Conservation (phyloP, 2,888 invertebrate species). For the Calliphora vomitoria region DNA sequence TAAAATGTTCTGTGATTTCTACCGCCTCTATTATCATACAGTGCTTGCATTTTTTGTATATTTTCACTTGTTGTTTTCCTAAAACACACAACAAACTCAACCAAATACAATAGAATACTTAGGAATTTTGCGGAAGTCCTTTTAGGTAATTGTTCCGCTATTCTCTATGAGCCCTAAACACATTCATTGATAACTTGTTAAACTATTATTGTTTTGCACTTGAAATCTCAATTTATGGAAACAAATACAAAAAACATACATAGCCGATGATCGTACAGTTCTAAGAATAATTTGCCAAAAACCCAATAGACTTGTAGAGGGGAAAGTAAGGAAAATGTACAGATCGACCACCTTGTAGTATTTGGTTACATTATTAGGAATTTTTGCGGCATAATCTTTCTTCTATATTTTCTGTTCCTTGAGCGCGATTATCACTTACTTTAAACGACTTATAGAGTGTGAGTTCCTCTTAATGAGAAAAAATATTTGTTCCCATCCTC, state of each 20-base stretch:
- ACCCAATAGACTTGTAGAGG: neutral
- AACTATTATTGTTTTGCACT: constrained; percentile 72
- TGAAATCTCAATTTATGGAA: constrained; percentile 65
- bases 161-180: constrained; percentile 40
- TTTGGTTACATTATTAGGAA: constrained; percentile 71
- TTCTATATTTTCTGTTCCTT: constrained; percentile 27
- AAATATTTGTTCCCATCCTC: constrained; percentile 57
- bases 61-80: constrained; percentile 26
- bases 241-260: constrained; percentile 4
- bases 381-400: constrained; percentile 70
- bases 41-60: constrained; percentile 1
- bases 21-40: constrained; percentile 42
- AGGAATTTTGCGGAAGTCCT: constrained; percentile 74
- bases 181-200: constrained; percentile 73
- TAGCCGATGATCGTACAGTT: constrained; percentile 26
- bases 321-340: neutral
- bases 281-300: constrained; percentile 56
- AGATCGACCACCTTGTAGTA: constrained; percentile 71
- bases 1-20: constrained; percentile 62
- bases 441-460: constrained; percentile 72
- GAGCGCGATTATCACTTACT: constrained; percentile 71
- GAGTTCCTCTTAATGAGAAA: constrained; percentile 61
- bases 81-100: constrained; percentile 47
- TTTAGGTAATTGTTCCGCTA: constrained; percentile 65
- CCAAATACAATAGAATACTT: constrained; percentile 65